phyloP scores from a whole-genome alignment of 2,888 invertebrate genomes.

The Xestia xanthographa region DNA sequence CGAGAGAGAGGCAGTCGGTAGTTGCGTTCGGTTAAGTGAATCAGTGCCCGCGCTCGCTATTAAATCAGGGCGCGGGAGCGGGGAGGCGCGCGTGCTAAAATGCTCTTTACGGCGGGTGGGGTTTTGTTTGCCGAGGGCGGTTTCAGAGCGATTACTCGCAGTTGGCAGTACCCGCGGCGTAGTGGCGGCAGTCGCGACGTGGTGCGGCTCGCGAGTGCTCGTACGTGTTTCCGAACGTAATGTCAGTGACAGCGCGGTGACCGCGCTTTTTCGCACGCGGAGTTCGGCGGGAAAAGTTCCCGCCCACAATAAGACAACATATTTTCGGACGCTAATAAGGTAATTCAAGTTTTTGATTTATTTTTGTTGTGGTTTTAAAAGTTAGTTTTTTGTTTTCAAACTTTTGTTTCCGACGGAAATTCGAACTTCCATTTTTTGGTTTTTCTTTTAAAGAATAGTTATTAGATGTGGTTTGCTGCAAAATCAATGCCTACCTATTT shows the following conservation, averaged over 20 bases:
- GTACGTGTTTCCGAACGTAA: conserved; percentile 77
- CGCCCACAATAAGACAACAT: conserved; percentile 88
- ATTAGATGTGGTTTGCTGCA: neutral
- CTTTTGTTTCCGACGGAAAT: conserved; percentile 35
- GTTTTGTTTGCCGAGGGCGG: conserved; percentile 90
- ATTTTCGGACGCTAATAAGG: conserved; percentile 91
- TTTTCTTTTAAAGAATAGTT: neutral
- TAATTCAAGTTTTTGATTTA: conserved; percentile 68
- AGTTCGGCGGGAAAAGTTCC: conserved; percentile 89
- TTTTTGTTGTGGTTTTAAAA: conserved; percentile 24
- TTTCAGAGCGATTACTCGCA: conserved; percentile 84
- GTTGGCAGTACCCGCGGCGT: conserved; percentile 73
- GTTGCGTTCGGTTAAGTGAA: conserved; percentile 90
- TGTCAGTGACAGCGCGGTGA: conserved; percentile 86
- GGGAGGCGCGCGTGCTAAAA: conserved; percentile 88
- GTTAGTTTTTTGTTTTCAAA: conserved; percentile 50
- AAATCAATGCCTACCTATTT: neutral
- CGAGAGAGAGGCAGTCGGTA: conserved; percentile 84
- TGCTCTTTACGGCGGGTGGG: conserved; percentile 89
- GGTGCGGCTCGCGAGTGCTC: conserved; percentile 79
- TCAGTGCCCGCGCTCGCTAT: conserved; percentile 90
- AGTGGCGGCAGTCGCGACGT: conserved; percentile 75
- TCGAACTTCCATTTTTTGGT: neutral
- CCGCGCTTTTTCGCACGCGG: conserved; percentile 82
- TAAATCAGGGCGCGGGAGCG: conserved; percentile 89